Evolutionary conservation across 2,888 invertebrate species (phyloP).

Genomic region (Strigamia transsilvanica): DNA sequence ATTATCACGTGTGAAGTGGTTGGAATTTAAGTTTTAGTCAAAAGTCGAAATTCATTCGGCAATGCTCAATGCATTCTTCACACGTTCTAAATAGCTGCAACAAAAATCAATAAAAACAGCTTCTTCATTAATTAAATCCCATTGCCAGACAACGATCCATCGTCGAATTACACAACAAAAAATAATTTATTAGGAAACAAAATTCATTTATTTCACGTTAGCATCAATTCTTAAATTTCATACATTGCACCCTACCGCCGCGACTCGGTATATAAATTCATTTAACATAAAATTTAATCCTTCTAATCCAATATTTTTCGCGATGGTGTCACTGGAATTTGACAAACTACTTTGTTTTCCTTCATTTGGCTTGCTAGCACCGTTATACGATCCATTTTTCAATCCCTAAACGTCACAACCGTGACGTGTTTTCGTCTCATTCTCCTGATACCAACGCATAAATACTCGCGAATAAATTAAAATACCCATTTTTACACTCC

Average conservation of each 20-base stretch:
- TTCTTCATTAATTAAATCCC: conserved; percentile 43
- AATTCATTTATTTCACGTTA: neutral
- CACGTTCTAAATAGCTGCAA: conserved; percentile 33
- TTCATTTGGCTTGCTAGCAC: conserved; percentile 30
- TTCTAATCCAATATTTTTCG: conserved; percentile 46
- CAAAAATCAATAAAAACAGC: conserved; percentile 38
- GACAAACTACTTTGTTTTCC: conserved; percentile 45
- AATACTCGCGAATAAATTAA: conserved; percentile 15
- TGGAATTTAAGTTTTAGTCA: neutral
- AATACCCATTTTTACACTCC: neutral
- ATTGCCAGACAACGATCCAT: conserved; percentile 17
- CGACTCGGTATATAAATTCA: conserved; percentile 12
- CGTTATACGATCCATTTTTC: conserved; percentile 41
- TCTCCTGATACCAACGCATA: neutral
- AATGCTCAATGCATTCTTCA: conserved; percentile 22
- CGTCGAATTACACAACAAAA: neutral
- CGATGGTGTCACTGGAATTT: conserved; percentile 44
- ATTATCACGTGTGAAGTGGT: neutral
- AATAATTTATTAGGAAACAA: neutral
- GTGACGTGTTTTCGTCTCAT: conserved; percentile 41
- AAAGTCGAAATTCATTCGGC: neutral
- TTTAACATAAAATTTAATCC: conserved; percentile 44
- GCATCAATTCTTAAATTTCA: neutral
- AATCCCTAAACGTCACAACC: conserved; percentile 35
- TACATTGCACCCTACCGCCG: neutral